A percentile compares a stretch with the other conserved stretches of the same genome.
Conservation (phyloP, 1,140 invertebrate species). For the Halotydeus destructor region DNA sequence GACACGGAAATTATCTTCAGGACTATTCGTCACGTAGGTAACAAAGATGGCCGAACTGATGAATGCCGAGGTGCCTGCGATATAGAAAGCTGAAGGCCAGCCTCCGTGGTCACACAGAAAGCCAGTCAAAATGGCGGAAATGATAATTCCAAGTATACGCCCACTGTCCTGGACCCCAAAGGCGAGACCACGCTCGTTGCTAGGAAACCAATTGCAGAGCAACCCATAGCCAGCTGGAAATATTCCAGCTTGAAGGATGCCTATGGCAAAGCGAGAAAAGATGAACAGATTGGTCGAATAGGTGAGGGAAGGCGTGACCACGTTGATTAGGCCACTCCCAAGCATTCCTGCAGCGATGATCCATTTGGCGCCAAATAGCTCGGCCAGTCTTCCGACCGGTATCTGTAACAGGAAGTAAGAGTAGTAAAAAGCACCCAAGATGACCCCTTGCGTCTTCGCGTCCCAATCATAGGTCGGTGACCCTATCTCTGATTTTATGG, state of each 20-base stretch:
- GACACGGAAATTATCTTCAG: conserved; percentile 50
- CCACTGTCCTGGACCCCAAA: conserved; percentile 52
- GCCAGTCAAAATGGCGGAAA: conserved; percentile 51
- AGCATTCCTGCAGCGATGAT: conserved; percentile 29
- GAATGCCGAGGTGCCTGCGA: conserved; percentile 41
- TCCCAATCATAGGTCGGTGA: too few relatives aligned
- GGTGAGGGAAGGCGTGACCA: conserved; percentile 13
- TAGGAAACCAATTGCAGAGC: conserved; percentile 71
- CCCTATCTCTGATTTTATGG: too few relatives aligned
- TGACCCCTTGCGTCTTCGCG: conserved; percentile 25
- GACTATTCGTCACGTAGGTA: conserved; percentile 47
- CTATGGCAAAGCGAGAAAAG: neutral
- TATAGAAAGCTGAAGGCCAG: conserved; percentile 71
- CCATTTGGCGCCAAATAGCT: conserved; percentile 48
- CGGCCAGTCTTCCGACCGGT: conserved; percentile 53
- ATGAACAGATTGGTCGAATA: neutral
- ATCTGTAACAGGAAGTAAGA: conserved; percentile 62
- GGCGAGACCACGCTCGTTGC: conserved; percentile 50
- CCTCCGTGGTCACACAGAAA: conserved; percentile 42
- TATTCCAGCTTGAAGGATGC: conserved; percentile 39
- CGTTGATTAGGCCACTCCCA: conserved; percentile 7
- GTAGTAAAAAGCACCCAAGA: conserved; percentile 64
- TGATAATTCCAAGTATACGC: conserved; percentile 55
- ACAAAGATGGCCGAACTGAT: conserved; percentile 40
- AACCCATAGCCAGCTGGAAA: conserved; percentile 72